phyloP scores from a whole-genome alignment of 2,888 invertebrate genomes.

The Subacronicta megacephala region DNA sequence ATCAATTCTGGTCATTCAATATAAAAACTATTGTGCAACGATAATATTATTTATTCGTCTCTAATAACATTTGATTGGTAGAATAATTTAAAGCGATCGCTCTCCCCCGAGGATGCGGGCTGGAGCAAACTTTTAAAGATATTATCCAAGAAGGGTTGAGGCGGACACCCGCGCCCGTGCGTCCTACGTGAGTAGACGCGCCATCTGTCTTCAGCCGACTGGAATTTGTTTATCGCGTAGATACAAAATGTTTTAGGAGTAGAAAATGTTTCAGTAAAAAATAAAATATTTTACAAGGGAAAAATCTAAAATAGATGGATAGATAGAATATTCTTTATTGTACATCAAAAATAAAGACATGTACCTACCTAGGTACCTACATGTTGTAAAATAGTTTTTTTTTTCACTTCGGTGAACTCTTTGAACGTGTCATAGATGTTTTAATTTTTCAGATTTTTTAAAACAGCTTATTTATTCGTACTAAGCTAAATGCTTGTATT shows the following conservation, averaged over 20 bases:
- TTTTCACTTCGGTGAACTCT: no score
- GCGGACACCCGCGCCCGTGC: constrained; percentile 67
- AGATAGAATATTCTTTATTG: no score
- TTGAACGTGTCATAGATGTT: no score
- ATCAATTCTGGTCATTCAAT: not conserved
- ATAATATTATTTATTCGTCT: constrained; percentile 23
- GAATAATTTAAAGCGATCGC: constrained; percentile 81
- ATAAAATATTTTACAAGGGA: no score
- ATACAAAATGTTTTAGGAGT: constrained; percentile 51
- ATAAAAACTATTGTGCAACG: not conserved
- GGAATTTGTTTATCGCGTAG: constrained; percentile 80
- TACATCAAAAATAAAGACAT: no score
- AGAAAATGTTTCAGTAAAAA: constrained; percentile 11
- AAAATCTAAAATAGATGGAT: no score
- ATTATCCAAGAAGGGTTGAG: constrained; percentile 88
- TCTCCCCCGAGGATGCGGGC: constrained; percentile 63
- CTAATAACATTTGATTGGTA: constrained; percentile 82
- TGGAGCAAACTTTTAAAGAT: constrained; percentile 88
- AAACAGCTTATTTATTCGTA: no score
- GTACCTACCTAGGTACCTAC: no score
- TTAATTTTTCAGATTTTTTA: no score
- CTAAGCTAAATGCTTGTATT: no score
- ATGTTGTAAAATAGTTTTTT: no score
- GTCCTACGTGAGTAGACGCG: constrained; percentile 83
- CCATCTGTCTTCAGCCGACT: constrained; percentile 85